phyloP scores from a whole-genome alignment of 2,113 vertebrate species.

The Trogon melanurus region DNA sequence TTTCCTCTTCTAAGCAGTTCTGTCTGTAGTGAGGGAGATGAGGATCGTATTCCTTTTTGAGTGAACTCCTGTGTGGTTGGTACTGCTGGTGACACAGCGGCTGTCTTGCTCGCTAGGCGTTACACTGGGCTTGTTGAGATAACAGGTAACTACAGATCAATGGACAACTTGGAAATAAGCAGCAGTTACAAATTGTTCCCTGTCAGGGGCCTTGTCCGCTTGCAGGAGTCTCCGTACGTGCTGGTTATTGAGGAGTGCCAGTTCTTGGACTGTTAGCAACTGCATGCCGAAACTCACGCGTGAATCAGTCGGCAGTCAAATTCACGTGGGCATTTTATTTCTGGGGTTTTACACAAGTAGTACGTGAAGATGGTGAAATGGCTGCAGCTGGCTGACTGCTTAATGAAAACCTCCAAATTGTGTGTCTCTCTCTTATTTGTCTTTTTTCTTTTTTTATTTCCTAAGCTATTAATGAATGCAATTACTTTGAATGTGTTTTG shows the following conservation, averaged over 20 bases:
- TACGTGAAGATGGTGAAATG: background rate
- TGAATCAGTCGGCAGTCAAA: background rate
- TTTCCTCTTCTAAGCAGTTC: background rate
- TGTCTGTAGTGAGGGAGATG: background rate
- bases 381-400: background rate
- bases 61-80: background rate
- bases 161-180: background rate
- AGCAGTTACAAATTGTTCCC: background rate
- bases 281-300: fast-evolving
- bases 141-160: background rate
- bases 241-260: background rate
- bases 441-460: background rate
- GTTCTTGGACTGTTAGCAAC: background rate
- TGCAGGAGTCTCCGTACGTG: background rate
- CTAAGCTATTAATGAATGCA: background rate
- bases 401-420: background rate
- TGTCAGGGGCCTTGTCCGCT: too few species aligned
- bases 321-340: background rate
- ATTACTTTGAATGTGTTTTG: background rate
- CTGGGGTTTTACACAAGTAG: background rate
- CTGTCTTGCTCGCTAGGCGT: background rate
- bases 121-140: background rate
- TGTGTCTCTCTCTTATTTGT: too few species aligned
- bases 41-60: background rate
- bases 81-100: background rate